Percentiles rank a stretch among this genome's conserved stretches.
phyloP scores from a whole-genome alignment of 2,888 invertebrate species.

The Alloscopus bannaensis region DNA sequence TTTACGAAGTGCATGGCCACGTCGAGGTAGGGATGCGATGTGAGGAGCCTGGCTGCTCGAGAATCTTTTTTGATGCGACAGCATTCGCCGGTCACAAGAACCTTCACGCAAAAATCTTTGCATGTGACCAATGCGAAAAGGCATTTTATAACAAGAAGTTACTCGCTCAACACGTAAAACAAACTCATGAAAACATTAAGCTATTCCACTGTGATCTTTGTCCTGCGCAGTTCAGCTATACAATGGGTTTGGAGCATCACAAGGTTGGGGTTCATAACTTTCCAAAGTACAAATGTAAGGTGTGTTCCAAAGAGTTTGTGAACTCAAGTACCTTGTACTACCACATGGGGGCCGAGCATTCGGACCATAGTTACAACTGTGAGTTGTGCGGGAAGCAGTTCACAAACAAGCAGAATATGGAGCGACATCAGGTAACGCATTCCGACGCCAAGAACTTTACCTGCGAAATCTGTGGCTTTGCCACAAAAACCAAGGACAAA shows the following conservation, averaged over 20 bases:
- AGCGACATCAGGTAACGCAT: not conserved
- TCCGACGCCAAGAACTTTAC: not conserved
- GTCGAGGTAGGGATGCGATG: not conserved
- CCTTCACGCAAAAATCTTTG: not conserved
- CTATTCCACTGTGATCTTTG: slow-evolving; percentile 3
- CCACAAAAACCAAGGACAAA: not conserved
- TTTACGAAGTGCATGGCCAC: not conserved
- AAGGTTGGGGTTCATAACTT: not conserved
- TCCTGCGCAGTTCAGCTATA: not conserved
- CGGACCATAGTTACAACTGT: not conserved
- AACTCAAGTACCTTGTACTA: not conserved
- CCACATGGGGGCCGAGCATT: too few relatives aligned
- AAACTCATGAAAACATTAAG: too few relatives aligned
- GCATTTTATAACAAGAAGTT: too few relatives aligned
- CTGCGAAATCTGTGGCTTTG: slow-evolving; percentile 1
- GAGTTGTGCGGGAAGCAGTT: not conserved
- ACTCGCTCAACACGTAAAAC: too few relatives aligned
- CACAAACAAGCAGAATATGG: not conserved
- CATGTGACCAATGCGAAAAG: not conserved
- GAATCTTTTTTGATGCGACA: not conserved
- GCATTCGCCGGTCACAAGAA: not conserved
- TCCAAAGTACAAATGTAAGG: not conserved
- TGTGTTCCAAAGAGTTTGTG: not conserved
- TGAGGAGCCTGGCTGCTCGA: not conserved
- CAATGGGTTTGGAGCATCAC: not conserved